Percentiles rank a stretch among this genome's conserved stretches.
Conservation (phyloP, 2,113 vertebrate genomes). For the Brachyhypopomus gauderio region DNA sequence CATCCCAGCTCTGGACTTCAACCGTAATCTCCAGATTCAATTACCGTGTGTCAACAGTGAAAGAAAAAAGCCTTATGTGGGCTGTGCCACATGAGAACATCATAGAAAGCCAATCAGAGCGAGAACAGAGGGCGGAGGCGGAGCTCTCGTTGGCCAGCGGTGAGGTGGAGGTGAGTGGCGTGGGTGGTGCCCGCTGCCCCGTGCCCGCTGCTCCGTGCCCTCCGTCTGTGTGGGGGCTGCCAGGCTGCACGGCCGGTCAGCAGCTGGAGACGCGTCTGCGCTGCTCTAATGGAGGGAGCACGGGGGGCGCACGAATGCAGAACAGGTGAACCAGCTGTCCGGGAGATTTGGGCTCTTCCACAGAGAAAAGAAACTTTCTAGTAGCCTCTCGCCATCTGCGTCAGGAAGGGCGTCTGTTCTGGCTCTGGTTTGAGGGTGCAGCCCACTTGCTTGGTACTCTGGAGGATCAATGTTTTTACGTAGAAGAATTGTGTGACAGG, state of each 20-base stretch:
- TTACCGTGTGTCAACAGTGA: not conserved
- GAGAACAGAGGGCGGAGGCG: not conserved
- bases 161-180: not conserved
- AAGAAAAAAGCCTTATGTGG: constrained; percentile 1
- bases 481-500: not conserved
- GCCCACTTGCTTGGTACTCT: not conserved
- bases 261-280: constrained; percentile 22
- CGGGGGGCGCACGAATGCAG: not conserved
- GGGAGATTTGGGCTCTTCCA: not conserved
- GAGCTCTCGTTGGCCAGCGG: not conserved
- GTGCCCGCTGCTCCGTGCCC: constrained; percentile 25
- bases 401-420: not conserved
- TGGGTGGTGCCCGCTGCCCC: constrained; percentile 9
- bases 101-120: not conserved
- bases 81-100: not conserved
- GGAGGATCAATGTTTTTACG: not conserved
- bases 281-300: constrained; percentile 13
- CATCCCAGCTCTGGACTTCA: not conserved
- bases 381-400: not conserved
- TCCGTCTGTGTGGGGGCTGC: constrained; percentile 17
- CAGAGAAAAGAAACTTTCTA: not conserved
- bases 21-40: not conserved
- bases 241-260: constrained; percentile 5
- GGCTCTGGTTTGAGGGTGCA: not conserved
- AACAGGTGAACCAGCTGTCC: not conserved